Evolutionary conservation across 2,113 vertebrate species (phyloP), one percentile per base, ranked within the genome.

Genomic region (Callaeas wilsoni): DNA sequence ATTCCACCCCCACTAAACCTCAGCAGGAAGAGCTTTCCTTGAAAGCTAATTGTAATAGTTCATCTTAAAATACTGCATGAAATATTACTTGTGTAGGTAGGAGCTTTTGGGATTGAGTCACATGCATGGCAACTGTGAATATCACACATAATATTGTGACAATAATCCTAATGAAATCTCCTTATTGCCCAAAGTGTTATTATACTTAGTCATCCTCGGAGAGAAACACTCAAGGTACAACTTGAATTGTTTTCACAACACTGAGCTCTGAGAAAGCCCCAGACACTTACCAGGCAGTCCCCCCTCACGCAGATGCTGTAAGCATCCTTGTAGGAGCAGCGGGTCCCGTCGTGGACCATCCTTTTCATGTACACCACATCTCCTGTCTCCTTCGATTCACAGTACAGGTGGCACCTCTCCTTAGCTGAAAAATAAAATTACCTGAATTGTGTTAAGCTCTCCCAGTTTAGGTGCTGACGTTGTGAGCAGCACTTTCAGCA

Each of bases 241-340:
- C 57, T 62, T 29, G 21, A 47, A 55, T 4, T 53, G 60, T 69
- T 92, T 53, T 26, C 75, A 29, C 62, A 46, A 11, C 0, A 3
- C 5, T 19, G 20, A 77, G 35, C 35, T 14, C 56, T 57, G 92
- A 32, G 26, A 42, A 12, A 90, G 68, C 37, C 71, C 6, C 69
- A 30, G 4, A 9, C 89, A 95, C 99, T 98, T 80, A 99, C 99
- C 98, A 98, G 98, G 95, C 99, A 99, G 79, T 99, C 98, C 3
- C 99, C 99, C 5, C 98, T 97, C 96, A 99, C 99, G 2, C 99
- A 99, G 97, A 99, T 98, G 87, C 99, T 99, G 97, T 99, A 98
- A 27, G 98, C 97, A 1, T 99, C 99, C 96, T 99, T 99, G 97
- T 99, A 99, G 50, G 99, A 99, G 97, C 99, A 99, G 93, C 98